Percentiles rank a stretch among this genome's conserved stretches.
These are phyloP conservation scores for Callipepla squamata DNA, from an alignment of 2,113 vertebrate genomes.

Conservation along the genomic window DNA sequence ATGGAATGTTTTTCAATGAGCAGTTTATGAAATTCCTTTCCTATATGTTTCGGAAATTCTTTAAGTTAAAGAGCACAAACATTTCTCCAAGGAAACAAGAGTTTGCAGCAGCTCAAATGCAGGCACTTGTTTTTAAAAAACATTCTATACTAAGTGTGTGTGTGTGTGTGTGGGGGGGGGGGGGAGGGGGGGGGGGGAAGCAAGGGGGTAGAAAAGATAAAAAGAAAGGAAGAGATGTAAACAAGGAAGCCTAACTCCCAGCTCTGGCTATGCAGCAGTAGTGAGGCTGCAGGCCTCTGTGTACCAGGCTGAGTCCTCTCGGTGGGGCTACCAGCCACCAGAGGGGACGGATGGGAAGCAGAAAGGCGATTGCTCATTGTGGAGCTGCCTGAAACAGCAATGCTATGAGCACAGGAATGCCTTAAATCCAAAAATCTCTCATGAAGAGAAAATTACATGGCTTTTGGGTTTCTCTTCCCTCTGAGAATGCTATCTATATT, in stretches of 20 bases:
- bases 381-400: rapidly evolving
- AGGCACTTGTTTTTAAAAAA: conserved; percentile 72
- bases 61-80: conserved; percentile 63
- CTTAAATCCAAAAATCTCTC: neutral
- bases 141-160: conserved; percentile 37
- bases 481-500: neutral
- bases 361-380: neutral
- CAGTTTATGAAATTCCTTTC: conserved; percentile 78
- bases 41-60: conserved; percentile 75
- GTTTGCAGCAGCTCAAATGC: conserved; percentile 27
- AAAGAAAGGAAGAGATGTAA: conserved; percentile 69
- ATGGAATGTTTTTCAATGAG: conserved; percentile 78
- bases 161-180: neutral
- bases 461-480: neutral
- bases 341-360: neutral
- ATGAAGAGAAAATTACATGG: neutral
- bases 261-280: conserved; percentile 7
- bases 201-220: conserved; percentile 26
- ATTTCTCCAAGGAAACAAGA: conserved; percentile 70
- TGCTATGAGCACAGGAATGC: neutral
- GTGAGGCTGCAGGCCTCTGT: neutral
- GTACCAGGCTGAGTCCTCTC: conserved; percentile 4
- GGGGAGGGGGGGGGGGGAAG: neutral
- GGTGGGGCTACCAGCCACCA: neutral
- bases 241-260: conserved; percentile 58